Conservation (phyloP, 2,888 invertebrate genomes). For the Imbricaverruca yamaguchii region DNA sequence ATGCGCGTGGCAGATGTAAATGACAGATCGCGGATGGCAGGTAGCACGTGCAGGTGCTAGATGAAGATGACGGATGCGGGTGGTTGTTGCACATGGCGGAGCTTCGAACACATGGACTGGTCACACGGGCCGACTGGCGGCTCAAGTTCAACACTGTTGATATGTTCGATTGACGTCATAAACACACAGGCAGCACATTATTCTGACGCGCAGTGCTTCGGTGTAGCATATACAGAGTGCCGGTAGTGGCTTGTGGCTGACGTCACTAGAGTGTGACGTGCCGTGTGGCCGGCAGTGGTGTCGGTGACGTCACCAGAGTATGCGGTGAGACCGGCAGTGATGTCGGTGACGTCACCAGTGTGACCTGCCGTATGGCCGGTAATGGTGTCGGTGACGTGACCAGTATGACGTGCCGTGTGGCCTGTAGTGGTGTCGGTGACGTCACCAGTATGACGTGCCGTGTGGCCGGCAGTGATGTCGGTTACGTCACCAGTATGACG, state of each 20-base stretch:
- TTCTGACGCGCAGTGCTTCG: no score
- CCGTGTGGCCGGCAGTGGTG: constrained; percentile 57
- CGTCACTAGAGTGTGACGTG: neutral
- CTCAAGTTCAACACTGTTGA: no score
- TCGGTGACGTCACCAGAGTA: constrained; percentile 57
- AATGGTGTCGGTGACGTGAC: neutral
- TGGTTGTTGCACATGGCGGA: no score
- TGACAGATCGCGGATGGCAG: no score
- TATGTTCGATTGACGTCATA: no score
- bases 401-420: no score
- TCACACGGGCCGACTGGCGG: no score
- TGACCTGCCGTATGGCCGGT: constrained; percentile 25
- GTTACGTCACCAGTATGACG: constrained; percentile 51
- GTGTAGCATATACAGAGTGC: neutral
- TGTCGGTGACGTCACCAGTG: neutral
- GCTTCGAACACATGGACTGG: no score
- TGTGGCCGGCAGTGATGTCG: constrained; percentile 64
- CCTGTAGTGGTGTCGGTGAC: neutral
- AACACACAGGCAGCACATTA: no score
- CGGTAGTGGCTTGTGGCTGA: neutral
- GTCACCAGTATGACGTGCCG: neutral
- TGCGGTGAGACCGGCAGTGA: neutral
- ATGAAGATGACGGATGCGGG: no score
- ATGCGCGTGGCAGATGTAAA: no score
- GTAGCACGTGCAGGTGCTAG: no score